A percentile compares a stretch with the other conserved stretches of the same genome.
phyloP scores from a whole-genome alignment of 1,140 invertebrate genomes.

The Drosophila sucinea region DNA sequence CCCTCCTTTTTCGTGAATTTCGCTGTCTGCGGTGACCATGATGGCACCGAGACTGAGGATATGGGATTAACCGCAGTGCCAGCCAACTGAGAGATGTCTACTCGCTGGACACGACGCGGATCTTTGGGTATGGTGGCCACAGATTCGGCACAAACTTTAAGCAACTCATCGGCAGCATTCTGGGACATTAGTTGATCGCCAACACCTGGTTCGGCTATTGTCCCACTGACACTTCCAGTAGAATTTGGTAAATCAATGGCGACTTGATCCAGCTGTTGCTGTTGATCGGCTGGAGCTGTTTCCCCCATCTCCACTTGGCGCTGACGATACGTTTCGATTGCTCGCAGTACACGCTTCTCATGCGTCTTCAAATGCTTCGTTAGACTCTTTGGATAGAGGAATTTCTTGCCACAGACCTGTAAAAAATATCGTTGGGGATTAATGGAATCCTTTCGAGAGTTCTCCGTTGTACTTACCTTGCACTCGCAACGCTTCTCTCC shows the following conservation, averaged over 20 bases:
- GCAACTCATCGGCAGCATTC: constrained; percentile 76
- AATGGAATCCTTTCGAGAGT: neutral
- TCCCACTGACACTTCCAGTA: neutral
- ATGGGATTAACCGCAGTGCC: constrained; percentile 78
- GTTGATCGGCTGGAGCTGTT: constrained; percentile 20
- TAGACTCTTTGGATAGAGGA: constrained; percentile 77
- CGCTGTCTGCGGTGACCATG: constrained; percentile 70
- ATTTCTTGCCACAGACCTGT: constrained; percentile 76
- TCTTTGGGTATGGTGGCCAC: constrained; percentile 76
- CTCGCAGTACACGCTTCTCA: constrained; percentile 73
- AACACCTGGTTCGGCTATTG: neutral
- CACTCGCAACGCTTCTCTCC: constrained; percentile 84
- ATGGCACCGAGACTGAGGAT: constrained; percentile 72
- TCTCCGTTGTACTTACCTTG: constrained; percentile 43
- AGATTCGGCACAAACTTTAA: constrained; percentile 77
- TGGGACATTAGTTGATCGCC: constrained; percentile 51
- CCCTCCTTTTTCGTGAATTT: constrained; percentile 82
- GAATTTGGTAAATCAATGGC: neutral
- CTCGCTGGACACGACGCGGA: constrained; percentile 72
- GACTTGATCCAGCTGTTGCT: constrained; percentile 2
- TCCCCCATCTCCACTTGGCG: constrained; percentile 73
- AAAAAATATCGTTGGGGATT: neutral
- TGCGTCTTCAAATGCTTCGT: constrained; percentile 81
- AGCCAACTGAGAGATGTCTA: constrained; percentile 70
- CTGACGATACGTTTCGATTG: constrained; percentile 77